phyloP scores from a whole-genome alignment of 2,113 vertebrate genomes.

The Amblyopsis rosae region DNA sequence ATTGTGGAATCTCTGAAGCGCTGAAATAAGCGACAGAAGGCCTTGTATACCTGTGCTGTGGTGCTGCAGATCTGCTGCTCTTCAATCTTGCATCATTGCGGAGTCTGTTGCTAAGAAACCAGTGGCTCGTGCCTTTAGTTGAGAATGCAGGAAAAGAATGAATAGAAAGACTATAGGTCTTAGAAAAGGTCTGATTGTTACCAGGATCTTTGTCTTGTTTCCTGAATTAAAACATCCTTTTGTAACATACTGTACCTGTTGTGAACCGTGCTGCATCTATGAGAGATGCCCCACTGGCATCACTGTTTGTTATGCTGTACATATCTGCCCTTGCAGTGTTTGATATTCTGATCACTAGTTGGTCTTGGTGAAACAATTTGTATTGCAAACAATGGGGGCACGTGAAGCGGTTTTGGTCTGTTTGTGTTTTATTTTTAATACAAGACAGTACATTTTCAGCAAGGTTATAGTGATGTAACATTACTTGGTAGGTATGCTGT shows the following conservation, averaged over 20 bases:
- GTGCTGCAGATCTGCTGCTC: constrained; percentile 71
- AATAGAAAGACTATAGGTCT: constrained; percentile 60
- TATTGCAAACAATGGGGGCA: constrained; percentile 10
- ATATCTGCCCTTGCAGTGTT: constrained; percentile 13
- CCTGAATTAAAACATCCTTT: constrained; percentile 37
- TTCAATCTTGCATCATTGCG: constrained; percentile 75
- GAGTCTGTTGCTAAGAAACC: constrained; percentile 82
- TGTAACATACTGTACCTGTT: constrained; percentile 26
- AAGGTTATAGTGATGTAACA: too few species aligned
- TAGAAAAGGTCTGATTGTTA: constrained; percentile 42
- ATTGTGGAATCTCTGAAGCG: constrained; percentile 32
- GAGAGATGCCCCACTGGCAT: not conserved
- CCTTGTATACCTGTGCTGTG: constrained; percentile 67
- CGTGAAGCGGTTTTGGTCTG: not conserved
- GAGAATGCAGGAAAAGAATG: constrained; percentile 58
- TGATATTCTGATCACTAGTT: constrained; percentile 33
- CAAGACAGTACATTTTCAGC: too few species aligned
- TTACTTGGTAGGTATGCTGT: too few species aligned
- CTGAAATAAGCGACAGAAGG: constrained; percentile 37
- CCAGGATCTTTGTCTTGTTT: constrained; percentile 39
- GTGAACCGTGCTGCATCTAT: not conserved
- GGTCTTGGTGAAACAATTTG: constrained; percentile 28
- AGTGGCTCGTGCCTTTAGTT: constrained; percentile 68
- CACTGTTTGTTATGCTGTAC: not conserved
- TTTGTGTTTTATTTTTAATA: constrained; percentile 1